Base-by-base conservation (phyloP, 2,797 vertebrate species). In the Vipera ursinii region DNA sequence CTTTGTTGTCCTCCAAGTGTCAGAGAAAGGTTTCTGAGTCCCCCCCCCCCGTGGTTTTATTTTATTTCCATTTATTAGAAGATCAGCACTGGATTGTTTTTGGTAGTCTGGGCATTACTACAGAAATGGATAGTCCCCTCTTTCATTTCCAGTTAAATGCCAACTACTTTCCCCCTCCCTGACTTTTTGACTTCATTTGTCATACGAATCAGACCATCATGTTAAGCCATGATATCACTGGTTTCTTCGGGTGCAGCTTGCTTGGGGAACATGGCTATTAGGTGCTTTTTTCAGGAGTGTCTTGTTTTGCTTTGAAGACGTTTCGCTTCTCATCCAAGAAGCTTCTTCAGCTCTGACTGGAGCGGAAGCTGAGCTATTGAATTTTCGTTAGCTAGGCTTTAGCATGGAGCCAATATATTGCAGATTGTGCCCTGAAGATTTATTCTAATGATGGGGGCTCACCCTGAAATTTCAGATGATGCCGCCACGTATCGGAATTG, bases 1-100 rank as follows among this genome's bases (percentile, higher is more conserved):
- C 56, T 93, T 88, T 55, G 88, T 89, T 48, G 96, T 96, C 94
- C 94, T 63, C 38, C 85, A 88, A 89, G 60, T 44, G 92, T 89
- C 91, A 92, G 32, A 51, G 61, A 93, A 94, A 95, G 94, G 95
- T 7, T 20, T 0, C 59, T 38, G 32, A 26, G 24, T 38, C 2
- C 38, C 38, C 38, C 38, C 38, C 38, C 38, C 38, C 38, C 2
- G 38, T 38, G 38, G 55, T 38, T 69, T 92, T 95, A 96, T 94
- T 95, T 96, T 38, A 73, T 73, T 38, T 73, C 15, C 69, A 73
- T 38, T 20, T 38, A 9, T 38, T 73, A 38, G 32, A 73, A 73
- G 32, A 73, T 17, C 69, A 73, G 15, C n/a, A 38, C 14, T 38
- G 32, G 32, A 15, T 73, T 38, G 20, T 65, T 73, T 73, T 17